Conservation (phyloP, 1,140 invertebrate species). For the Drosophila neocordata region DNA sequence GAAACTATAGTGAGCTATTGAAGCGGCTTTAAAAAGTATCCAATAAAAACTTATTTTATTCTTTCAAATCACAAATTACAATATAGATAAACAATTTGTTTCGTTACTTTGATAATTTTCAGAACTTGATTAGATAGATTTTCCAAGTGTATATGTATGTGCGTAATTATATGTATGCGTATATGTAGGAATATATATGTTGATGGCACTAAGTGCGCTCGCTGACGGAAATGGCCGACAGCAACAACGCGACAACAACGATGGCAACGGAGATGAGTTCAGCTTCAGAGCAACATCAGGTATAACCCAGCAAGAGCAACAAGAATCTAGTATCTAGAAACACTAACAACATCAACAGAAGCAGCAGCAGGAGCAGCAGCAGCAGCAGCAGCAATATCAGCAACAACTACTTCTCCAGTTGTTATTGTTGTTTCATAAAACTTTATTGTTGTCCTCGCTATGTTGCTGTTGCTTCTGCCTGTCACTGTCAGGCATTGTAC, state of each 20-base stretch:
- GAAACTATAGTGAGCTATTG: too few relatives aligned
- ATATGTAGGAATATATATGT: constrained; percentile 4
- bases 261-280: constrained; percentile 58
- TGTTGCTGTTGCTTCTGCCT: constrained; percentile 48
- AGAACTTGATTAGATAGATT: constrained; percentile 15
- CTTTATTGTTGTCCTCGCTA: constrained; percentile 61
- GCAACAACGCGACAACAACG: constrained; percentile 42
- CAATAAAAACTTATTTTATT: too few relatives aligned
- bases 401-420: constrained; percentile 36
- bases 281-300: constrained; percentile 73
- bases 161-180: constrained; percentile 35
- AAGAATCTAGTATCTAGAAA: constrained; percentile 28
- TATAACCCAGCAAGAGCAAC: constrained; percentile 41
- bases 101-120: too few relatives aligned
- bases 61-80: too few relatives aligned
- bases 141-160: constrained; percentile 24
- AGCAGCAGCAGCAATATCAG: constrained; percentile 17
- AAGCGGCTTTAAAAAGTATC: too few relatives aligned
- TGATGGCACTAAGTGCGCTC: constrained; percentile 61
- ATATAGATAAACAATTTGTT: too few relatives aligned
- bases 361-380: constrained; percentile 14
- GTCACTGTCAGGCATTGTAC: constrained; percentile 41
- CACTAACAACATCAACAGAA: constrained; percentile 16
- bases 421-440: constrained; percentile 71
- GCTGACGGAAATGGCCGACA: constrained; percentile 69